A percentile compares a stretch with the other conserved stretches of the same genome.
Conservation (phyloP, 2,888 invertebrate species). For the Limnephilus auricula region DNA sequence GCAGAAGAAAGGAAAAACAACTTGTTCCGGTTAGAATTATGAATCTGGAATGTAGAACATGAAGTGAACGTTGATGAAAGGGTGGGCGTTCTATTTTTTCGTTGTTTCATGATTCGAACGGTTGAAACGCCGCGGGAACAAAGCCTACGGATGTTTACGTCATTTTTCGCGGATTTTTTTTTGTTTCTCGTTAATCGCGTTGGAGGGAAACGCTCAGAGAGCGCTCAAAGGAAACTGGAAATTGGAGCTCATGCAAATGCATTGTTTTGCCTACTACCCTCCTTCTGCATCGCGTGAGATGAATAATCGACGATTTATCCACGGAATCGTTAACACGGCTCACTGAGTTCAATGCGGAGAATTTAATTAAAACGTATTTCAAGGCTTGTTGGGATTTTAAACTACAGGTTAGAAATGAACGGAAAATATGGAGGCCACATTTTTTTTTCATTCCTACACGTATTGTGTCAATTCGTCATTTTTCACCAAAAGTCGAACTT, state of each 20-base stretch:
- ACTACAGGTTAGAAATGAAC: neutral
- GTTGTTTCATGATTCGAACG: constrained; percentile 42
- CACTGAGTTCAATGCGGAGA: neutral
- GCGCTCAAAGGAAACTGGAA: constrained; percentile 15
- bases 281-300: constrained; percentile 20
- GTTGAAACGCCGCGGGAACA: constrained; percentile 33
- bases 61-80: constrained; percentile 43
- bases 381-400: neutral
- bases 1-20: constrained; percentile 63
- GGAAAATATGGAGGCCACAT: neutral
- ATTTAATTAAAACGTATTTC: neutral
- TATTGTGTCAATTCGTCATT: too few species aligned
- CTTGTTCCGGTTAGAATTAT: constrained; percentile 62
- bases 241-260: neutral
- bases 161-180: constrained; percentile 14
- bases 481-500: too few species aligned
- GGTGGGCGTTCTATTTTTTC: constrained; percentile 59
- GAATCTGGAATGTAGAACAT: constrained; percentile 51
- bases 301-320: neutral
- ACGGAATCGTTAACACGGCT: neutral
- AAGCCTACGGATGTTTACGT: constrained; percentile 35
- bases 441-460: too few species aligned
- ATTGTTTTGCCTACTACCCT: neutral
- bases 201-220: neutral
- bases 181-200: constrained; percentile 22